phyloP scores from a whole-genome alignment of 35 echinoderm and acorn worm genomes.

The Heliocidaris erythrogramma region DNA sequence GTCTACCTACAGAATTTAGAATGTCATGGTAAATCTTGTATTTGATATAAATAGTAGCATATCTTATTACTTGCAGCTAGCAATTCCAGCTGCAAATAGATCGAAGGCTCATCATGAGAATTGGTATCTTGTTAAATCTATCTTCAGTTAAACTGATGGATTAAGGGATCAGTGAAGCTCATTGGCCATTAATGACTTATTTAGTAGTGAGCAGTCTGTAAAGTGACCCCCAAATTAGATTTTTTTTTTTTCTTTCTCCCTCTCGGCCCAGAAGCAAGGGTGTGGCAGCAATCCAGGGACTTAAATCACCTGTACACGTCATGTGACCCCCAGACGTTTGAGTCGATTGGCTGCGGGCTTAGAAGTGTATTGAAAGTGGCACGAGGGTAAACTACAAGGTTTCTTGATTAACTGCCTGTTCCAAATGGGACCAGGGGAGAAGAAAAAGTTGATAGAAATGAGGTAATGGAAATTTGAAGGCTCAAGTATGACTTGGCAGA shows the following conservation, averaged over 20 bases:
- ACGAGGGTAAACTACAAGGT: background rate
- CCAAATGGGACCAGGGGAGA: slow-evolving; percentile 14
- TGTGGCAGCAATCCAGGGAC: background rate
- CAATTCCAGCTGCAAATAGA: background rate
- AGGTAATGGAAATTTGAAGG: slow-evolving; percentile 12
- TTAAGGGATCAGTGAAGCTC: slow-evolving; percentile 3
- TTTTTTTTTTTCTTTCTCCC: background rate
- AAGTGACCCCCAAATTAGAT: slow-evolving; percentile 11
- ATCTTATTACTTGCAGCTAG: background rate
- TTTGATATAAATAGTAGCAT: background rate
- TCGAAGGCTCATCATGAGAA: background rate
- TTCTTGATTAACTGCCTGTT: background rate
- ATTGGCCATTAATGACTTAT: background rate
- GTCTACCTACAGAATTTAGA: background rate
- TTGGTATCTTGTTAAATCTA: slow-evolving; percentile 5
- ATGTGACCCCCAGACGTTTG: background rate
- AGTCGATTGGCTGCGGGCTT: background rate
- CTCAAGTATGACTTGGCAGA: background rate
- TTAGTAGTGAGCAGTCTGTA: background rate
- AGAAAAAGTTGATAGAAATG: background rate
- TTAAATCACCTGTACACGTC: background rate
- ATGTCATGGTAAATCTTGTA: background rate
- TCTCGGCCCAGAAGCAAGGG: background rate
- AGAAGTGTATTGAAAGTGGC: background rate
- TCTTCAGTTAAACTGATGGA: background rate